Conservation (phyloP, 2,888 invertebrate species). For the Salpingus planirostris region DNA sequence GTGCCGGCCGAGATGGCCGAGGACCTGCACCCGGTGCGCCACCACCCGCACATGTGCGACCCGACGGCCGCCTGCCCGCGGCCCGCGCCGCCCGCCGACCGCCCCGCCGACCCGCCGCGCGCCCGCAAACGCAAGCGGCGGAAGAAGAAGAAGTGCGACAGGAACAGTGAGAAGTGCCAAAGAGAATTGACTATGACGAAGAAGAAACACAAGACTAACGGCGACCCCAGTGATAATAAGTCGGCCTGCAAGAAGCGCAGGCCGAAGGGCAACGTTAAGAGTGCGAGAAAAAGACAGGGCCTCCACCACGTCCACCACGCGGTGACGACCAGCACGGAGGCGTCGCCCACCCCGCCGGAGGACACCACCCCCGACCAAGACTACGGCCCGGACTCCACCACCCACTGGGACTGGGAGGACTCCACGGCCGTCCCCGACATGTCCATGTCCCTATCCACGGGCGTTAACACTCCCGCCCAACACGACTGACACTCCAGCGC, state of each 20-base stretch:
- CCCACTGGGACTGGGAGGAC: constrained; percentile 40
- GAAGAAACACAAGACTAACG: constrained; percentile 46
- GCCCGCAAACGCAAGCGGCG: constrained; percentile 45
- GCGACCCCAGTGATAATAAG: constrained; percentile 18
- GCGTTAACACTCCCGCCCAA: constrained; percentile 21
- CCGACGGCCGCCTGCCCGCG: constrained; percentile 22
- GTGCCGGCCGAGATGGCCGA: constrained; percentile 46
- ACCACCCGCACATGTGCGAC: constrained; percentile 35
- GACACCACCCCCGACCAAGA: constrained; percentile 41
- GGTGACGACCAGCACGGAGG: constrained; percentile 41
- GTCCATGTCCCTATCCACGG: constrained; percentile 22
- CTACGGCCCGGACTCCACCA: constrained; percentile 38
- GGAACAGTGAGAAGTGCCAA: constrained; percentile 39
- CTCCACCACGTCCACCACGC: no score
- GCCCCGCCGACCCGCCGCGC: constrained; percentile 38
- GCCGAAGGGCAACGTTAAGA: constrained; percentile 43
- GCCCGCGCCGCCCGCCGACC: constrained; percentile 23
- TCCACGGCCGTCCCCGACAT: constrained; percentile 32
- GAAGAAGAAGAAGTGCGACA: constrained; percentile 42
- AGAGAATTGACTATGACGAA: constrained; percentile 36
- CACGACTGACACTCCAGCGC: constrained; percentile 33
- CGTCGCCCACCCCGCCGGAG: constrained; percentile 43
- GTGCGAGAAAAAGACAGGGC: constrained; percentile 44
- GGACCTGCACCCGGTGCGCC: constrained; percentile 43
- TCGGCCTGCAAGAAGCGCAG: constrained; percentile 45